Evolutionary conservation across 2,113 vertebrate species (phyloP).

Genomic region (Protobothrops flavoviridis): DNA sequence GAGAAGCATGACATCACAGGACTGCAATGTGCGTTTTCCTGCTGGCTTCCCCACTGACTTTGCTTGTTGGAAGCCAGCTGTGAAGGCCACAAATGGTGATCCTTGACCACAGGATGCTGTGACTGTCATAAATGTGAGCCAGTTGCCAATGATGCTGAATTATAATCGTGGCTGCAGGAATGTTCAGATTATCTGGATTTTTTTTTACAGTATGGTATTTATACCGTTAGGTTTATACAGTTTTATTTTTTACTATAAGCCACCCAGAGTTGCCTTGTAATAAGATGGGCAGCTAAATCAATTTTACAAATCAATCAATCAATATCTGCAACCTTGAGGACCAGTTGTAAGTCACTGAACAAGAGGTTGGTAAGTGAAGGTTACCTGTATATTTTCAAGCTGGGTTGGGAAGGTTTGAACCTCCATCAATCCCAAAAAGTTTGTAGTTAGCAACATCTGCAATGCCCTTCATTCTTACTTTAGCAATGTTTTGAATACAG

Average conservation of each 20-base stretch:
- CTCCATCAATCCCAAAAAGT: neutral
- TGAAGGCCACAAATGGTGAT: neutral
- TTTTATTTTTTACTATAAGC: neutral
- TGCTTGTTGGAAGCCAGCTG: neutral
- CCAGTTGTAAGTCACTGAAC: neutral
- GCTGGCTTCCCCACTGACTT: neutral
- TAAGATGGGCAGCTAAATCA: neutral
- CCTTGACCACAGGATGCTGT: neutral
- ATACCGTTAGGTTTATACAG: neutral
- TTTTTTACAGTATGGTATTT: neutral
- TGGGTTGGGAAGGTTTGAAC: neutral
- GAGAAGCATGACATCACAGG: neutral
- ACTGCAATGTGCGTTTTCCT: neutral
- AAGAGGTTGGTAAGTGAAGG: neutral
- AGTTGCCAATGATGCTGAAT: neutral
- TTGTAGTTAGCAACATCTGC: neutral
- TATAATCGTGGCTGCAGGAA: neutral
- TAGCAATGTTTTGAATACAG: neutral
- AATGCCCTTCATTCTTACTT: neutral
- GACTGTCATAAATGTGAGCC: neutral
- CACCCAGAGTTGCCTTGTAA: neutral
- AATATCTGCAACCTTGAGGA: neutral
- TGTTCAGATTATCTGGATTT: neutral
- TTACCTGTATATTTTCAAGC: neutral
- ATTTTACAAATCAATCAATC: neutral